A percentile compares a stretch with the other conserved stretches of the same genome.
phyloP scores from a whole-genome alignment of 2,113 vertebrate species.

The Myotis brandtii region DNA sequence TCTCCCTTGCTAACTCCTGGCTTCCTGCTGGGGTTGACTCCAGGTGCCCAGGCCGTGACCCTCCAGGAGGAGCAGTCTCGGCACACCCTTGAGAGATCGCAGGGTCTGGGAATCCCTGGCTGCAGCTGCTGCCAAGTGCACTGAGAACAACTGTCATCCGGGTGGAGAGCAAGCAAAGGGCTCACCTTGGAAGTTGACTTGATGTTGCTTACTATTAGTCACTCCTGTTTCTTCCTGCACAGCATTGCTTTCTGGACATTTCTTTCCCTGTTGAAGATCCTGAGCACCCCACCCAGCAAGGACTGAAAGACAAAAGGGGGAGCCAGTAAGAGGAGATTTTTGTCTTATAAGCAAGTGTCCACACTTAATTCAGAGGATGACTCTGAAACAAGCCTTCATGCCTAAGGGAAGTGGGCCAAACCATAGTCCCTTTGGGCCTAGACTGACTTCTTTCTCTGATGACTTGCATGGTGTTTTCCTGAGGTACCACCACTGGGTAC shows the following conservation, averaged over 20 bases:
- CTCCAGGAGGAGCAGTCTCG: background rate
- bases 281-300: background rate
- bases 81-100: background rate
- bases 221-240: background rate
- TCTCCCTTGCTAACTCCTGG: background rate
- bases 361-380: background rate
- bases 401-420: background rate
- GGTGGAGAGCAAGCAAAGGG: background rate
- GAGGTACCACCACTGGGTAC: background rate
- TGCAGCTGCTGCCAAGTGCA: slow-evolving; percentile 10
- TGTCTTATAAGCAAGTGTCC: background rate
- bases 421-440: background rate
- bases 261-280: background rate
- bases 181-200: slow-evolving; percentile 5
- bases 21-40: background rate
- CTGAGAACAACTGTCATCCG: slow-evolving; percentile 10
- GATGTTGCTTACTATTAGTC: slow-evolving; percentile 26
- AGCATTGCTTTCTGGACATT: background rate
- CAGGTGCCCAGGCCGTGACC: background rate
- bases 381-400: background rate
- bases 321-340: background rate
- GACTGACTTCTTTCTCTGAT: slow-evolving; percentile 35
- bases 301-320: background rate
- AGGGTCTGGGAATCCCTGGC: slow-evolving; percentile 3
- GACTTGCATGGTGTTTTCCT: background rate